These are phyloP conservation scores for Sarotherodon lohbergeri DNA, from an alignment of 2,113 vertebrate genomes.

Conservation along the genomic window DNA sequence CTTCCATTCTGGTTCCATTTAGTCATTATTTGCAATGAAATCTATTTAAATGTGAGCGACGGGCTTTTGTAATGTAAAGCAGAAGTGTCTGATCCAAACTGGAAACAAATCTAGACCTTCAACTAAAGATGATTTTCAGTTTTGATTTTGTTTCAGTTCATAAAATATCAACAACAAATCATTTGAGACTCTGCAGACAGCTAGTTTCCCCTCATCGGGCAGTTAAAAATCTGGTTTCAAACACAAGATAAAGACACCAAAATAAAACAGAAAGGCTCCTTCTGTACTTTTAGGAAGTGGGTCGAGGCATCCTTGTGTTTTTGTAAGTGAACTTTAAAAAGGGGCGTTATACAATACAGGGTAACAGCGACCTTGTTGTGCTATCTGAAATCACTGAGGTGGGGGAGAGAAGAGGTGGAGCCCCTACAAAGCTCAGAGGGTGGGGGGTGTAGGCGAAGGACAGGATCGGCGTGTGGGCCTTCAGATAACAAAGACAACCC, in stretches of 20 bases:
- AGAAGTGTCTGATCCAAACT: neutral
- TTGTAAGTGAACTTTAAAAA: neutral
- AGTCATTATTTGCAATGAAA: neutral
- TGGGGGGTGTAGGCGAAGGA: neutral
- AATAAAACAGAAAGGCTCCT: neutral
- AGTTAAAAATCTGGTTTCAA: neutral
- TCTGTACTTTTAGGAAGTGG: constrained; percentile 13
- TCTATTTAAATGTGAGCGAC: neutral
- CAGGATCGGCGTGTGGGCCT: neutral
- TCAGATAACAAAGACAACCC: constrained; percentile 51
- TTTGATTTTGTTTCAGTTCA: neutral
- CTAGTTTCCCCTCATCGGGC: neutral
- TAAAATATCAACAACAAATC: neutral
- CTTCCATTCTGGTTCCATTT: neutral
- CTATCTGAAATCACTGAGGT: neutral
- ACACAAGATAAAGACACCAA: neutral
- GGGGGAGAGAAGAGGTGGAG: neutral
- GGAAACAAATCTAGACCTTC: neutral
- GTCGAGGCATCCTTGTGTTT: neutral
- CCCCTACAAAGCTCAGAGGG: neutral
- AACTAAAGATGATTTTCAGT: neutral
- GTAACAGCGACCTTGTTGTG: constrained; percentile 14
- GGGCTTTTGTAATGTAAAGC: neutral
- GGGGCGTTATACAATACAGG: neutral
- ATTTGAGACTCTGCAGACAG: neutral